Evolutionary conservation across 2,113 vertebrate species (phyloP), one percentile per base, ranked within the genome.

Genomic region (Pogona vitticeps): DNA sequence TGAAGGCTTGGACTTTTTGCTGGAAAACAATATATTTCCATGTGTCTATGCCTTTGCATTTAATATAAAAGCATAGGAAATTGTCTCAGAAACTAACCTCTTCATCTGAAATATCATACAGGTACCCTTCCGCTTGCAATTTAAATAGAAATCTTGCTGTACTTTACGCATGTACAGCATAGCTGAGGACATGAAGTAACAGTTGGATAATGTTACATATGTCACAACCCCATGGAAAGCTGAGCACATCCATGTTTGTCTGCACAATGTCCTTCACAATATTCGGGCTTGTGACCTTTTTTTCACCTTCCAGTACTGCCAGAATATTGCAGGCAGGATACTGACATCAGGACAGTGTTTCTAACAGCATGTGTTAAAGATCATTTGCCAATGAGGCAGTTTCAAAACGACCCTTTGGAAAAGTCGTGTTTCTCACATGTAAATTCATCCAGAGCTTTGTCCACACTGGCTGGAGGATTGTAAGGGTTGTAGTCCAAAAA

Each of bases 1-100:
- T 31, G 14, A 81, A 18, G 26, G 9, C 33, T 18, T 31, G 61
- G 6, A 46, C 38, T 81, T 81, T n/a, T 46, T 26, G n/a, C 10
- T 68, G 18, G 65, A 13, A 68, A 68, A 68, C 23, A 68, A 68
- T 31, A 31, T 81, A 28, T 67, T 12, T 18, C 72, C 28, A 26
- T 63, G 82, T 38, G 33, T 31, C 23, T 13, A 59, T 36, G 12
- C 1, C 7, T 0, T 0, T 28, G 56, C 28, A 4, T 46, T 84
- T 21, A n/a, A 0, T 0, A 18, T 46, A 4, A 20, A 70, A 56
- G 21, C 46, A 2, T 26, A 31, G 56, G 46, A 82, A 82, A 1
- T 40, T 31, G 6, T 3, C 46, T 17, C 21, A 36, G 15, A 15
- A 17, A 33, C 12, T 26, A 21, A 38, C 33, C 26, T 71, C 36